Conservation (phyloP, 2,888 invertebrate species). For the Bombyx huttoni region DNA sequence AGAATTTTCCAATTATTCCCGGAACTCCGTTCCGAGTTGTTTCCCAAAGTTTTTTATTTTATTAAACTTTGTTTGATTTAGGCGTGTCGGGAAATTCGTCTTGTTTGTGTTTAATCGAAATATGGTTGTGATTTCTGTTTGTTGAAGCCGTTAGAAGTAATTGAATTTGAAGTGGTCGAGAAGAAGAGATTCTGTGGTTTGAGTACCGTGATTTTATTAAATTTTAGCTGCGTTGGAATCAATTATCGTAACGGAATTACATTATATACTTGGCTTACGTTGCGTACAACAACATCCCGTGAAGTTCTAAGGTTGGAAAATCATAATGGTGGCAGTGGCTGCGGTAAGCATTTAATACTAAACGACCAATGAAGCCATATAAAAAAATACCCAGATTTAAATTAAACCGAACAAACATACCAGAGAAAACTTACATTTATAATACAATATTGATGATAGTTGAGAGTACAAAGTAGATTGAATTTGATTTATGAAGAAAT, state of each 20-base stretch:
- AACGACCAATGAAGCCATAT: too few species aligned
- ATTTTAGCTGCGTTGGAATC: too few species aligned
- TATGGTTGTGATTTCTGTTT: constrained; percentile 14
- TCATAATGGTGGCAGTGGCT: too few species aligned
- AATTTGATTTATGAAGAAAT: constrained; percentile 6
- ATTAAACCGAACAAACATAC: too few species aligned
- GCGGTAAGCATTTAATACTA: too few species aligned
- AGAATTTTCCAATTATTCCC: background rate
- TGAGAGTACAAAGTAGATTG: constrained; percentile 7
- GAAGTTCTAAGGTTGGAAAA: too few species aligned
- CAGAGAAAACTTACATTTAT: too few species aligned
- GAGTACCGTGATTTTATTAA: too few species aligned
- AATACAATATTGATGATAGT: background rate
- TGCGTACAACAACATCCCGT: background rate
- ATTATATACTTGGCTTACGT: background rate
- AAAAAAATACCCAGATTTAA: too few species aligned
- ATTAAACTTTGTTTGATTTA: constrained; percentile 3
- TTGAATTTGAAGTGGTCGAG: constrained; percentile 22
- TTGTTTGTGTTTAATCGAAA: constrained; percentile 15
- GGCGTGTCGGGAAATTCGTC: constrained; percentile 5
- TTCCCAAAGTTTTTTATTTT: background rate
- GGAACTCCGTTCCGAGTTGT: background rate
- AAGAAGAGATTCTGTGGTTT: background rate
- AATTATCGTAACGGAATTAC: too few species aligned
- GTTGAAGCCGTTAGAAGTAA: constrained; percentile 15